Base-by-base conservation (phyloP, 2,888 invertebrate genomes). In the Nemurella pictetii region DNA sequence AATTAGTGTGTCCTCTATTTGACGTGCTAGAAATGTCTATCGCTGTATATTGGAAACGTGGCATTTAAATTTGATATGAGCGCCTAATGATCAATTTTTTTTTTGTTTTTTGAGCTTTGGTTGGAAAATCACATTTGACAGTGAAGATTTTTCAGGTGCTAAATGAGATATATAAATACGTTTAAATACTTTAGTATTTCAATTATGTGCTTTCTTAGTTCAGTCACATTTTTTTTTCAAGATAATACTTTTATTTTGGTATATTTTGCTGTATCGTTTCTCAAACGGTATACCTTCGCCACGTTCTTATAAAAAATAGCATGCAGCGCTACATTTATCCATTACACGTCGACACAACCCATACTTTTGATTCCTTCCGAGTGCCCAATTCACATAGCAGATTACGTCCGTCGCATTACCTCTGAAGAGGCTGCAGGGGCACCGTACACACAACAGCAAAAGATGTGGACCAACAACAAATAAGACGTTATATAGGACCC, bases 401-500 rank as follows among this genome's bases (percentile, higher is more conserved):
- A 78, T 78, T 78, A 78, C 29, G 78, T 30, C 15, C 78, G 30
- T 29, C 28, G 30, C 78, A 78, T 78, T 78, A 30, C 29, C 78
- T 15, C 78, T 78, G 27, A 78, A 36, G 72, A 28, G 82, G 72
- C 15, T 72, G 82, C 55, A 25, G 80, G 32, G 80, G 25, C 75
- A 28, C 32, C 12, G 15, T 35, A 32, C 80, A 75, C 75, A 28
- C 55, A 78, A 78, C 78, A 78, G 78, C 30, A 81, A 32, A 29
- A 81, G 27, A 82, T 72, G 82, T 82, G 72, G 27, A 72, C 72
- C 55, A 80, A 35, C 80, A 80, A 80, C 80, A 82, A 82, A 82
- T 72, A 82, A 82, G 82, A 82, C 82, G 82, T 82, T 82, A 82
- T 75, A 28, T 28, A n/a, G 80, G 28, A 72, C 28, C 72, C 36